Evolutionary conservation across 2,113 vertebrate genomes (phyloP).

Genomic region (Pampusana beccarii): DNA sequence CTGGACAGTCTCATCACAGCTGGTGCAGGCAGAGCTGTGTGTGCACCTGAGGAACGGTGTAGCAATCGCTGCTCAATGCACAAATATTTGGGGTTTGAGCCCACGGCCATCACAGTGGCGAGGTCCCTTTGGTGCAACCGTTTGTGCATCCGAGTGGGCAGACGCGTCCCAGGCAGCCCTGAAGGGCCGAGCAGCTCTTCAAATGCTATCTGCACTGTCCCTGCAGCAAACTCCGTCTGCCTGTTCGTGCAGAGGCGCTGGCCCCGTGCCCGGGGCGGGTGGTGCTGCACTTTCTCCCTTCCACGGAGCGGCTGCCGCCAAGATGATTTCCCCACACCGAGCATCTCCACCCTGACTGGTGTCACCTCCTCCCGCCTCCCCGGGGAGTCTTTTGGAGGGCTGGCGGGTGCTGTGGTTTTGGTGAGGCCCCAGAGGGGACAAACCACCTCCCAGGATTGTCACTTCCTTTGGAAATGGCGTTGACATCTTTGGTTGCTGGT

Average conservation of each 20-base stretch:
- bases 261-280: not conserved
- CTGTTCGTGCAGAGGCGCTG: not conserved
- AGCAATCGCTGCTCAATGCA: not conserved
- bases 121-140: not conserved
- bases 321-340: slow-evolving; percentile 21
- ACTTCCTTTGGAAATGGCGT: not conserved
- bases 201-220: not conserved
- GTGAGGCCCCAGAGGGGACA: not conserved
- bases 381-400: accelerated
- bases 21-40: not conserved
- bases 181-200: not conserved
- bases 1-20: not conserved
- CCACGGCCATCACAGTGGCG: accelerated
- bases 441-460: not conserved
- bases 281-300: slow-evolving; percentile 19
- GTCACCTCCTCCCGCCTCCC: not conserved
- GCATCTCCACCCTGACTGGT: slow-evolving; percentile 15
- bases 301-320: not conserved
- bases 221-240: accelerated
- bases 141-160: accelerated
- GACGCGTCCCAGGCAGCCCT: accelerated
- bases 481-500: not conserved
- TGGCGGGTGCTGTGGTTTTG: not conserved
- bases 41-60: accelerated
- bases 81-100: not conserved